phyloP scores from a whole-genome alignment of 35 echinoderm and acorn worm genomes.

The Eucidaris tribuloides region DNA sequence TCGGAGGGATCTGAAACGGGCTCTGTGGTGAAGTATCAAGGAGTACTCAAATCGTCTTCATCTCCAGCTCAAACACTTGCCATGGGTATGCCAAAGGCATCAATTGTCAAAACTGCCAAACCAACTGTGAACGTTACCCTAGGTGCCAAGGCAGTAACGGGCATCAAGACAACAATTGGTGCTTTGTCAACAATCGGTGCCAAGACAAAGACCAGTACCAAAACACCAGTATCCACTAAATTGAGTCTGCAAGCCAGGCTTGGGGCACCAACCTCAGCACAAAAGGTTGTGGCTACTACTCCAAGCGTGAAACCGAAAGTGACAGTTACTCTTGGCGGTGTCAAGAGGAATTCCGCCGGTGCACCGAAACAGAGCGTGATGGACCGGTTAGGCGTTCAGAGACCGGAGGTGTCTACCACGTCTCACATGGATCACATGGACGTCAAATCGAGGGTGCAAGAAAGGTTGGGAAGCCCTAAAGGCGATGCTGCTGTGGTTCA shows the following conservation, averaged over 20 bases:
- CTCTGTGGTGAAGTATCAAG: constrained; percentile 42
- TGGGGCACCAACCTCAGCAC: not conserved
- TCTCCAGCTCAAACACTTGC: not conserved
- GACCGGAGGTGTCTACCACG: constrained; percentile 47
- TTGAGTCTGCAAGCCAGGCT: not conserved
- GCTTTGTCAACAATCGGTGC: too few species aligned
- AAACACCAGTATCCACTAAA: not conserved
- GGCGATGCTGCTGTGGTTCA: not conserved
- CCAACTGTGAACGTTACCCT: constrained; percentile 11
- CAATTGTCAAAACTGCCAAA: not conserved
- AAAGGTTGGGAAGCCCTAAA: constrained; percentile 22
- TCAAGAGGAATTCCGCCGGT: not conserved
- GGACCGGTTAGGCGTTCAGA: constrained; percentile 49
- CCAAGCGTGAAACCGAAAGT: not conserved
- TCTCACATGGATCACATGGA: constrained; percentile 57
- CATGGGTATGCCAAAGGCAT: not conserved
- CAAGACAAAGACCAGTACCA: not conserved
- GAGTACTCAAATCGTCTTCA: constrained; percentile 28
- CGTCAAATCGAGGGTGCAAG: constrained; percentile 41
- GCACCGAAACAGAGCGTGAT: not conserved
- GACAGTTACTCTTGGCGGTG: constrained; percentile 1
- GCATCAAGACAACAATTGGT: not conserved
- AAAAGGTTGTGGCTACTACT: not conserved
- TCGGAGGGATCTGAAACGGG: not conserved
- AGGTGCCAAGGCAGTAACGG: not conserved